Base-by-base conservation (phyloP, 2,113 vertebrate genomes). In the Cynopterus brachyotis region DNA sequence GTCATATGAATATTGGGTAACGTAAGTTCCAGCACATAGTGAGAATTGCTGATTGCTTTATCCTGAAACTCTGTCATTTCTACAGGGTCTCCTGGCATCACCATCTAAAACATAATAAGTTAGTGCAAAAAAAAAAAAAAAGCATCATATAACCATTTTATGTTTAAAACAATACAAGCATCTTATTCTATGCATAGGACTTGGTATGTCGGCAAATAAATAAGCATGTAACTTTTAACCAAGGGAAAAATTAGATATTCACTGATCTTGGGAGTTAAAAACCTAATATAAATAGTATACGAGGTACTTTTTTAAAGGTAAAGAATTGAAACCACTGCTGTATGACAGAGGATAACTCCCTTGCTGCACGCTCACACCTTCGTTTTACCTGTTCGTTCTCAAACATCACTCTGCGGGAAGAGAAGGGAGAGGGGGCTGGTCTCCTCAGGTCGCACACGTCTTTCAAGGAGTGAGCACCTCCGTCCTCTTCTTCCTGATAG, bases 11-110 rank as follows among this genome's bases (percentile, higher is more conserved):
- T 98, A 55, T 99, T 99, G 66, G 99, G 99, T 78, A 99, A 98
- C 15, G 80, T 99, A 79, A 99, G 98, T 95, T 99, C 99, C 91
- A 99, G 98, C 32, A 99, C 99, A 86, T 99, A 99, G 80, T 99
- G 99, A 72, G 99, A 99, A 98, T 99, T 99, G 98, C 98, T 99
- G 97, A 99, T 99, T 26, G 99, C 99, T 99, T 99, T 99, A 89
- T 99, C 99, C 97, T 99, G 99, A 98, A 99, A 99, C 85, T 99
- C 99, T 0, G 99, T 99, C 99, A 99, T 99, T 97, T 99, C 99
- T 60, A 98, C 94, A 55, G 99, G 98, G 97, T 99, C 99, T 90
- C 99, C 99, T 16, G 99, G 99, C 98, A 99, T 99, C 93, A 99
- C 99, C 99, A 99, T 99, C 99, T 99, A 98, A 76, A 98, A 97